Evolutionary conservation across 2,797 vertebrate genomes (phyloP), one percentile per base, ranked within the genome.

Genomic region (Diplodus puntazzo): DNA sequence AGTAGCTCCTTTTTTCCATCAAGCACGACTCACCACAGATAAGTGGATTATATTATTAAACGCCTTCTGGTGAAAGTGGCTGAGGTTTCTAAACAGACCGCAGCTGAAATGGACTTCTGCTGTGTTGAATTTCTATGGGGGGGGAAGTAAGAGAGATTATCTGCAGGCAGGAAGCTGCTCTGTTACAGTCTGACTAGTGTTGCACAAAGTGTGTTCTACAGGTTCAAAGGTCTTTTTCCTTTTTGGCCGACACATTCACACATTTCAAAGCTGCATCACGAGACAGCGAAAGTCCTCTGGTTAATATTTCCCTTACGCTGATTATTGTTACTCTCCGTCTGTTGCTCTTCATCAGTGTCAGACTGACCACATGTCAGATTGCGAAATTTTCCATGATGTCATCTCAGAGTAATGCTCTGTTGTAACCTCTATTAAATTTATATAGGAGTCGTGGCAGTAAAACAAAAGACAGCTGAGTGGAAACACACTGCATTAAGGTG

Each of bases 51-150:
- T 23, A 11, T 17, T 23, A 21, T 42, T 50, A 49, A 73, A 75
- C 30, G 39, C n/a, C 17, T 10, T 45, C 39, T 9, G 18, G 43
- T 57, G 8, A 11, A 59, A 80, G 57, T 53, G 50, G 7, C 2
- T 0, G 1, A 50, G 12, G 16, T 76, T 84, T 80, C 66, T 61
- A 67, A 59, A 69, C 12, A 53, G 50, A 30, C 67, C 75, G 42
- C 70, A 64, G 49, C 18, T 45, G 30, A 79, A 59, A 14, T 52
- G 39, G 11, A 14, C 34, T 60, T 23, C 39, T 21, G 17, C 17
- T 39, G 69, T 57, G 2, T 58, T 66, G 20, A 43, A n/a, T 45
- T n/a, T 73, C 67, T 25, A 50, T 27, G 30, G 46, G 30, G 46
- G 46, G 34, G 13, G 8, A 57, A 11, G 25, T 39, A 25, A 12